A percentile compares a stretch with the other conserved stretches of the same genome.
phyloP scores from a whole-genome alignment of 2,888 invertebrate genomes.

The Caradrina kadenii region DNA sequence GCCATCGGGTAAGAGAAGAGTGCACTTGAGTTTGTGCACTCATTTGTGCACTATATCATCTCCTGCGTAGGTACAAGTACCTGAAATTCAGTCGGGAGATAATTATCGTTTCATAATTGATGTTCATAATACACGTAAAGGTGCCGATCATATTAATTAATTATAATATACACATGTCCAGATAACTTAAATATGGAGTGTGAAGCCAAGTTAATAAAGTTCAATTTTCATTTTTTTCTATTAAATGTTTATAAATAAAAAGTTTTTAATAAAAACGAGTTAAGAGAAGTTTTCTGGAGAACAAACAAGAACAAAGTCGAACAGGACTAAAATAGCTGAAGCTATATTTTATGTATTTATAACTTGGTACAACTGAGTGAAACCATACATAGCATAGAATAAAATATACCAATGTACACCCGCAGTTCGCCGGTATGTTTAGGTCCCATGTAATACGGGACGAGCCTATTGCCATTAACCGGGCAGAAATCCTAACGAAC shows the following conservation, averaged over 20 bases:
- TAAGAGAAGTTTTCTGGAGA: conserved; percentile 3
- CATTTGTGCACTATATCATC: neutral
- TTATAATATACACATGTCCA: neutral
- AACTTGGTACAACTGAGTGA: neutral
- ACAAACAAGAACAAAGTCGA: neutral
- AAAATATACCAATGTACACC: too few species aligned
- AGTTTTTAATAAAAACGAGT: neutral
- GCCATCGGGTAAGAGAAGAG: neutral
- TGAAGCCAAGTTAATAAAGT: conserved; percentile 1
- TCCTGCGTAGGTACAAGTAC: neutral
- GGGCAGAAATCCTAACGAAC: too few species aligned
- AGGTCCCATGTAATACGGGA: too few species aligned
- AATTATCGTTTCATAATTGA: too few species aligned
- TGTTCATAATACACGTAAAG: too few species aligned
- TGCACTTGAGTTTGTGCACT: neutral
- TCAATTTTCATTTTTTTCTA: neutral
- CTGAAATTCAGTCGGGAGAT: too few species aligned
- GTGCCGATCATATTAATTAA: neutral
- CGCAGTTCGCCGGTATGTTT: too few species aligned
- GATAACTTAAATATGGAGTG: neutral
- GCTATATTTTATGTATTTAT: too few species aligned
- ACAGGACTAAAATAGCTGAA: neutral
- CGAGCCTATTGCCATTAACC: too few species aligned
- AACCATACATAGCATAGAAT: too few species aligned
- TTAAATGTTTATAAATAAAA: neutral